A percentile compares a stretch with the other conserved stretches of the same genome.
These are phyloP conservation scores for Isaurus tuberculatus DNA, from an alignment of 92 coral and sea anemone species.

Conservation along the genomic window DNA sequence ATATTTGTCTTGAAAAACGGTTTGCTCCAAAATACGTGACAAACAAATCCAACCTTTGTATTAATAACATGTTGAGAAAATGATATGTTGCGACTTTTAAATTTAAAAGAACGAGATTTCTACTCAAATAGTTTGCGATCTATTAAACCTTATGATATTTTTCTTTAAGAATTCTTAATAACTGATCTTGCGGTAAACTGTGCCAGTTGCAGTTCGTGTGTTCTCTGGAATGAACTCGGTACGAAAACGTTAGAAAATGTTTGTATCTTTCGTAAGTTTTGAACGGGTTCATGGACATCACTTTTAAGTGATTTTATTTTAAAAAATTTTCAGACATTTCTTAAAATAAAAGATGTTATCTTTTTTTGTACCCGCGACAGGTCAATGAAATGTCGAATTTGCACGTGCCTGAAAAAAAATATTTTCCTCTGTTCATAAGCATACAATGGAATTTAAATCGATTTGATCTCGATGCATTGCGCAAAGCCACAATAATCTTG, in stretches of 20 bases:
- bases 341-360: not conserved
- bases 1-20: not conserved
- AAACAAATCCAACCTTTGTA: not conserved
- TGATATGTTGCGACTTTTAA: not conserved
- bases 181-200: not conserved
- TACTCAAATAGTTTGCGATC: not conserved
- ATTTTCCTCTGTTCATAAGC: not conserved
- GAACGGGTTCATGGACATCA: not conserved
- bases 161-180: not conserved
- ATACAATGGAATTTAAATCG: not conserved
- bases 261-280: not conserved
- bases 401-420: not conserved
- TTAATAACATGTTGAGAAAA: not conserved
- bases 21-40: not conserved
- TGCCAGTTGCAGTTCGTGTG: not conserved
- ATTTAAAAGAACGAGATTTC: not conserved
- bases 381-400: not conserved
- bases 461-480: not conserved
- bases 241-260: not conserved
- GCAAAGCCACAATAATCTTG: not conserved
- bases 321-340: not conserved
- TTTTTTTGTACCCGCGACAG: not conserved
- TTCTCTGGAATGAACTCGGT: not conserved
- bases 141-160: not conserved
- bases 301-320: no score